Base-by-base conservation (phyloP, 2,113 vertebrate genomes). In the Pungitius pungitius region DNA sequence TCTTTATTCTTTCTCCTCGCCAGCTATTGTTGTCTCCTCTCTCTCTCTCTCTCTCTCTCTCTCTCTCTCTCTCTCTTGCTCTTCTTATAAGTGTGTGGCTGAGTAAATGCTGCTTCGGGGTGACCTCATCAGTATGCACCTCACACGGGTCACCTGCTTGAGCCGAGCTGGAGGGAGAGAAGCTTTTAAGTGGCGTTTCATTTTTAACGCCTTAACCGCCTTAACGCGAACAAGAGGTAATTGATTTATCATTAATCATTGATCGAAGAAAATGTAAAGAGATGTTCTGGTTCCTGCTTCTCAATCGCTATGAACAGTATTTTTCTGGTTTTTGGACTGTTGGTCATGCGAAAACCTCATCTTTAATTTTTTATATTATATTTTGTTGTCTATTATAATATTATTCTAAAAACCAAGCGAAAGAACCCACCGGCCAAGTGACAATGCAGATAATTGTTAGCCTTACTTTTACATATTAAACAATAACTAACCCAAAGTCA, bases 91-190 rank as follows among this genome's bases (percentile, higher is more conserved):
- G n/a, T n/a, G n/a, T n/a, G n/a, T n/a, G n/a, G n/a, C n/a, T n/a
- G n/a, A n/a, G n/a, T n/a, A n/a, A n/a, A n/a, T n/a, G n/a, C n/a
- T n/a, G n/a, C n/a, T n/a, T n/a, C n/a, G n/a, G n/a, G n/a, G n/a
- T n/a, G n/a, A n/a, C n/a, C n/a, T n/a, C 58, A 90, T 90, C 87
- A 86, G 81, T 83, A 85, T 88, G 81, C 84, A n/a, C 45, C 77
- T 83, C 85, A 85, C 85, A 78, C 57, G 39, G 70, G 73, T 85
- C 84, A 89, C 88, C 87, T 87, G 82, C 82, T 73, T 52, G 54
- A 59, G 67, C 54, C 49, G 77, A 77, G 65, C 71, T 54, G 64
- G 67, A 78, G 40, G 60, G 7, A 67, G 55, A 61, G 22, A 42
- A 60, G 60, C 61, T 56, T 71, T 49, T 72, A 40, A 75, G 54